phyloP scores from a whole-genome alignment of 2,797 vertebrate species.

The Mus caroli region DNA sequence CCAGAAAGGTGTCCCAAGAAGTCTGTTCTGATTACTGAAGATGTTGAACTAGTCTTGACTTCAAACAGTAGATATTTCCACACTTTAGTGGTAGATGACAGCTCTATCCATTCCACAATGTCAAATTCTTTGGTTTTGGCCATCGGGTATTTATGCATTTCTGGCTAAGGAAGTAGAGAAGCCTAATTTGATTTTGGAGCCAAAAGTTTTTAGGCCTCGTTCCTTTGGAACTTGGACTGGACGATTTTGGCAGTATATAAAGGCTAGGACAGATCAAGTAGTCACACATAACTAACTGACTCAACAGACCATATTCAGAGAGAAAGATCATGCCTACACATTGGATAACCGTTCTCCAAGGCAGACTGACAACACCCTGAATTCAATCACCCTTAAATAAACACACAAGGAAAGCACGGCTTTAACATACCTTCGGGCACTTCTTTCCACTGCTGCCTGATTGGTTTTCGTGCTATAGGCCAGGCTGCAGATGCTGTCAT shows the following conservation, averaged over 20 bases:
- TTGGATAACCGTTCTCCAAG: slow-evolving; percentile 83
- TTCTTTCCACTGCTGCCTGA: slow-evolving; percentile 77
- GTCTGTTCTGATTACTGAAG: slow-evolving; percentile 80
- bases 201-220: slow-evolving; percentile 87
- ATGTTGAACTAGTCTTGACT: slow-evolving; percentile 69
- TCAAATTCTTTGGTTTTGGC: slow-evolving; percentile 86
- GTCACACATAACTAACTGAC: slow-evolving; percentile 85
- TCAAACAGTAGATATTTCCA: slow-evolving; percentile 79
- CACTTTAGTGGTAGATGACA: slow-evolving; percentile 83
- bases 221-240: slow-evolving; percentile 87
- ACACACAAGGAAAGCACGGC: slow-evolving; percentile 84
- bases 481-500: slow-evolving; percentile 81
- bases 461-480: slow-evolving; percentile 77
- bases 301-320: slow-evolving; percentile 84
- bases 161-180: slow-evolving; percentile 85
- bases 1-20: slow-evolving; percentile 77
- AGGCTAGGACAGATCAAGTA: slow-evolving; percentile 87
- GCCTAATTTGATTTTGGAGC: slow-evolving; percentile 86
- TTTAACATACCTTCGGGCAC: slow-evolving; percentile 83
- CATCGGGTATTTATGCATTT: slow-evolving; percentile 80
- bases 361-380: slow-evolving; percentile 76
- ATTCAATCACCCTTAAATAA: slow-evolving; percentile 89
- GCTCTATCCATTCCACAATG: slow-evolving; percentile 83
- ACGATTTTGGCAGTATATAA: slow-evolving; percentile 85
- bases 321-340: slow-evolving; percentile 84